phyloP scores from a whole-genome alignment of 2,888 invertebrate genomes.

The Drosophila neutralis region DNA sequence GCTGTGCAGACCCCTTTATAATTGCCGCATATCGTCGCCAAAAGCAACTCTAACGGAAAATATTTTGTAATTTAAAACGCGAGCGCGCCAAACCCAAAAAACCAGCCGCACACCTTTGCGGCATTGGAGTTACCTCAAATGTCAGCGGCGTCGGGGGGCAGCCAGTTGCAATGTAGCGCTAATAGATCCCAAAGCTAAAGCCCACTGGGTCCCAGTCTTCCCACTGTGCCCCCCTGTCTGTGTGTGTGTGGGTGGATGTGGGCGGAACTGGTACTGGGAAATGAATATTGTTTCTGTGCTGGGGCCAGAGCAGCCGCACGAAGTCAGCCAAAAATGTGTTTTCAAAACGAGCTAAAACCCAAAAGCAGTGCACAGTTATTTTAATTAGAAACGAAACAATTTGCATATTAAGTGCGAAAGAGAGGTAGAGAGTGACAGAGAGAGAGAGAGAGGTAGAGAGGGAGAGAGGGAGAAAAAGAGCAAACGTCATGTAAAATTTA shows the following conservation, averaged over 20 bases:
- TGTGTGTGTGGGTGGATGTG: neutral
- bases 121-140: conserved; percentile 49
- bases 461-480: neutral
- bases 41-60: conserved; percentile 63
- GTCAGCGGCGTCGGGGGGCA: neutral
- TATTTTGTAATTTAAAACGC: conserved; percentile 70
- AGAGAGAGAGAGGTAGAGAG: neutral
- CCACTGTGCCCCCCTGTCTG: neutral
- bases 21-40: conserved; percentile 59
- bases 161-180: conserved; percentile 57
- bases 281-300: conserved; percentile 34
- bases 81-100: conserved; percentile 38
- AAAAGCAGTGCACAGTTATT: conserved; percentile 77
- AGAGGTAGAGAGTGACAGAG: neutral
- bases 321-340: conserved; percentile 70
- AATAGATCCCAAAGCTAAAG: conserved; percentile 68
- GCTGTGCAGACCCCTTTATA: conserved; percentile 45
- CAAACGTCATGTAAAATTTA: conserved; percentile 42
- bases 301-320: conserved; percentile 36
- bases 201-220: conserved; percentile 19
- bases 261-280: conserved; percentile 14
- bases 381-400: conserved; percentile 80
- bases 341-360: conserved; percentile 55
- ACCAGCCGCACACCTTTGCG: conserved; percentile 55
- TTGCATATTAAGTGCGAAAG: conserved; percentile 70